Conservation (phyloP, 2,888 invertebrate genomes). For the Stegana nigrithorax region DNA sequence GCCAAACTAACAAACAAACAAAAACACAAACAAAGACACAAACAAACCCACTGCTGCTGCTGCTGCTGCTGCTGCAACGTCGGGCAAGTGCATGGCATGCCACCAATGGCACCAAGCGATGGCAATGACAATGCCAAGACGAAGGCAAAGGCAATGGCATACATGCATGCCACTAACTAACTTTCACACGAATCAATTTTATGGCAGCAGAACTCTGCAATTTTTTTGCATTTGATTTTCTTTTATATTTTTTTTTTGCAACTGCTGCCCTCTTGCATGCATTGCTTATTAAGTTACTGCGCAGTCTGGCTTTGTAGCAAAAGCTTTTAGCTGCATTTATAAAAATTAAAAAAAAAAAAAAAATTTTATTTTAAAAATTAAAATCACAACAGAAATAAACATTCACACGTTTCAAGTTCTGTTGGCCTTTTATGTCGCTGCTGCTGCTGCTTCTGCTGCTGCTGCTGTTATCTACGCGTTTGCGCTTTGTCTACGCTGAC, state of each 20-base stretch:
- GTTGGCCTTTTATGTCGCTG: background rate
- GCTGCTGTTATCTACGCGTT: too few relatives aligned
- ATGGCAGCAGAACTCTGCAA: slow-evolving; percentile 27
- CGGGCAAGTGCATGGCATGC: background rate
- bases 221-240: slow-evolving; percentile 18
- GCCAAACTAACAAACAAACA: background rate
- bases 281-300: slow-evolving; percentile 32
- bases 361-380: too few relatives aligned
- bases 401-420: too few relatives aligned
- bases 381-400: too few relatives aligned
- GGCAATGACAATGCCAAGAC: background rate
- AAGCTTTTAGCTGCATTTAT: too few relatives aligned
- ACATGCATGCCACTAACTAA: slow-evolving; percentile 15
- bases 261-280: slow-evolving; percentile 5
- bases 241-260: background rate
- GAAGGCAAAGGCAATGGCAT: background rate
- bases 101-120: background rate
- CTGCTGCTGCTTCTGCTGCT: background rate
- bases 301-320: slow-evolving; percentile 32
- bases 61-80: background rate
- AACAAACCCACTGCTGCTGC: background rate
- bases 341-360: too few relatives aligned
- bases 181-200: slow-evolving; percentile 24
- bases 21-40: background rate
- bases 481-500: too few relatives aligned